Evolutionary conservation across 2,888 invertebrate genomes (phyloP).

Genomic region (Mongoloraphidia duomilia): DNA sequence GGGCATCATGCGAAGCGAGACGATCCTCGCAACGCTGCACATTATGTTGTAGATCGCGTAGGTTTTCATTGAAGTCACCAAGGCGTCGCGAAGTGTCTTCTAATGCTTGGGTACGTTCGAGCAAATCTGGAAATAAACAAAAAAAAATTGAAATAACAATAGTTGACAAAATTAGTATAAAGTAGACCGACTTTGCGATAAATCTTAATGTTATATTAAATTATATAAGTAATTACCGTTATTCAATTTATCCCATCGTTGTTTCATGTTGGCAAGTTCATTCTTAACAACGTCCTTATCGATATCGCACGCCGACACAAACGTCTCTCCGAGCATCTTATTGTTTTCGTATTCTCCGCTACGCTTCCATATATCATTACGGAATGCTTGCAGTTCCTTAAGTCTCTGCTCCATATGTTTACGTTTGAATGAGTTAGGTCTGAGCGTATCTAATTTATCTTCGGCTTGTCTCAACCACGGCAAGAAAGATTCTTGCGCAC

Average conservation of each 20-base stretch:
- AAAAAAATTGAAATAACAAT: slow-evolving; percentile 3
- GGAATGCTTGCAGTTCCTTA: slow-evolving; percentile 72
- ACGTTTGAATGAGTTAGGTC: slow-evolving; percentile 67
- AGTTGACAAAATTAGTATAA: background rate
- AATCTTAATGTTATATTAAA: slow-evolving; percentile 11
- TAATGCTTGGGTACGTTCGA: slow-evolving; percentile 60
- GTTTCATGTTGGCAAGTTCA: slow-evolving; percentile 66
- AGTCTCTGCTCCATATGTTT: slow-evolving; percentile 78
- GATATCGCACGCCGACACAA: slow-evolving; percentile 75
- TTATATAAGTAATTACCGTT: slow-evolving; percentile 43
- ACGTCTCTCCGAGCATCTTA: slow-evolving; percentile 71
- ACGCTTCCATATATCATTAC: slow-evolving; percentile 88
- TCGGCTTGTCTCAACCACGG: slow-evolving; percentile 83
- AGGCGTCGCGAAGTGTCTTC: slow-evolving; percentile 73
- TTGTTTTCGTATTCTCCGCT: slow-evolving; percentile 88
- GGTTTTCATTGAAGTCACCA: slow-evolving; percentile 70
- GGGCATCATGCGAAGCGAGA: slow-evolving; percentile 55
- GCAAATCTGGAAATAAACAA: slow-evolving; percentile 36
- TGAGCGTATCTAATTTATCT: slow-evolving; percentile 63
- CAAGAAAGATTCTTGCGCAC: slow-evolving; percentile 68
- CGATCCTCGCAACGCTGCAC: slow-evolving; percentile 83
- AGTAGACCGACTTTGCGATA: background rate
- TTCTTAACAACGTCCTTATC: slow-evolving; percentile 81
- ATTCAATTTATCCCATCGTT: slow-evolving; percentile 83
- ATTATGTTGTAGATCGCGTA: slow-evolving; percentile 71